Percentiles rank a stretch among this genome's conserved stretches.
Evolutionary conservation across 2,888 invertebrate genomes (phyloP).

Genomic region (Zeuzera pyrina): DNA sequence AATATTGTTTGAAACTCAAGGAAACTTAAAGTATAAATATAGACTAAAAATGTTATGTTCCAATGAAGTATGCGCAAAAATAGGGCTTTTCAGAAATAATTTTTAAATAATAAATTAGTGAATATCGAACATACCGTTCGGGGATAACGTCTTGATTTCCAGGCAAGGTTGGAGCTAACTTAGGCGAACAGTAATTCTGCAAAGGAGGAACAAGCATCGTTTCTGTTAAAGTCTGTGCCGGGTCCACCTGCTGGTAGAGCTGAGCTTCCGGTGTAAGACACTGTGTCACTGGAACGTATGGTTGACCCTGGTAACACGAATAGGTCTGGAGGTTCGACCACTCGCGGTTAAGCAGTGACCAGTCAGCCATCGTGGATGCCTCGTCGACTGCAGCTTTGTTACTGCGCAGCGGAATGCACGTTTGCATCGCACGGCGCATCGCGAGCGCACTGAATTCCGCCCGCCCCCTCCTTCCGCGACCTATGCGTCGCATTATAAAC

Average conservation of each 20-base stretch:
- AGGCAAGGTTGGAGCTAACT: conserved; percentile 14
- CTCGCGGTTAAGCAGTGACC: conserved; percentile 30
- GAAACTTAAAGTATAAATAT: no score
- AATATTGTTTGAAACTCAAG: no score
- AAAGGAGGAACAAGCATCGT: background rate
- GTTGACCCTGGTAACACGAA: conserved; percentile 23
- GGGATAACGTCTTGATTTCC: conserved; percentile 1
- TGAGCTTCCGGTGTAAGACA: no score
- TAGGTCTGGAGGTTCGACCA: conserved; percentile 20
- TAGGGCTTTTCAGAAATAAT: no score
- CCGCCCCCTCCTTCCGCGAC: conserved; percentile 32
- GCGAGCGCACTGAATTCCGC: conserved; percentile 46
- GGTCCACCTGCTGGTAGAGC: conserved; percentile 18
- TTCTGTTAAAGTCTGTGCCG: conserved; percentile 3
- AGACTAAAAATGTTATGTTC: no score
- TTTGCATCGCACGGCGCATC: conserved; percentile 46
- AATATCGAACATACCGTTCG: conserved; percentile 15
- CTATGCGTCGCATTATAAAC: conserved; percentile 47
- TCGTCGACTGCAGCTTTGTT: conserved; percentile 17
- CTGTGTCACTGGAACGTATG: no score
- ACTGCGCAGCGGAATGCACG: conserved; percentile 35
- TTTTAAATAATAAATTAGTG: no score
- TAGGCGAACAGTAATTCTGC: conserved; percentile 9
- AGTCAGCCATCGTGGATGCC: conserved; percentile 34
- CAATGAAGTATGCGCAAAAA: no score